These are phyloP conservation scores for Caenorhabditis tropicalis DNA, from an alignment of 1,140 invertebrate species.

Conservation along the genomic window DNA sequence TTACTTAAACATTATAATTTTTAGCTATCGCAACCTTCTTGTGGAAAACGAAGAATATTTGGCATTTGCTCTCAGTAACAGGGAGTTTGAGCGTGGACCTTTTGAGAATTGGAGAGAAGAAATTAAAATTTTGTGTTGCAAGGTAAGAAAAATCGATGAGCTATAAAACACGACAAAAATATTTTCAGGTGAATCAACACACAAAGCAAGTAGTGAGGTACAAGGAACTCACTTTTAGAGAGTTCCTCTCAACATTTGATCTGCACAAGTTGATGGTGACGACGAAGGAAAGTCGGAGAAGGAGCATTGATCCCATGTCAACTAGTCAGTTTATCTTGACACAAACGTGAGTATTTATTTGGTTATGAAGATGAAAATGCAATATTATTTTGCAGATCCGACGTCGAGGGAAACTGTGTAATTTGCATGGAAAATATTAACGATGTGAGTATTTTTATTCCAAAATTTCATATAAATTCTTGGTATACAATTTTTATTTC, in stretches of 20 bases:
- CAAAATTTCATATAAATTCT: background rate
- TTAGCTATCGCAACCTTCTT: slow-evolving; percentile 3
- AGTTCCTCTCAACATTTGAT: background rate
- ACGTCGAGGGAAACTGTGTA: slow-evolving; percentile 18
- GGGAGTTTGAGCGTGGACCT: background rate
- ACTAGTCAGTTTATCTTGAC: slow-evolving; percentile 14
- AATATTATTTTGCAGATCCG: background rate
- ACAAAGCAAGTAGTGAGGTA: background rate
- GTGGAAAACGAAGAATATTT: slow-evolving; percentile 8
- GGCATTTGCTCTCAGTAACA: background rate
- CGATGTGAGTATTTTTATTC: background rate
- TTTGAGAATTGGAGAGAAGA: slow-evolving; percentile 6
- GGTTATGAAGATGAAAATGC: no score
- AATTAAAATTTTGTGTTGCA: background rate
- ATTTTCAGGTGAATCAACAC: background rate
- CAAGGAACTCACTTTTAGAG: background rate
- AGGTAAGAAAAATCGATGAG: background rate
- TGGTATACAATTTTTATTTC: background rate
- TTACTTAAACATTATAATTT: background rate
- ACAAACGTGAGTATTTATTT: slow-evolving; percentile 7
- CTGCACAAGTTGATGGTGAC: slow-evolving; percentile 23
- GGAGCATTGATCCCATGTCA: slow-evolving; percentile 1
- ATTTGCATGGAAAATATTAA: slow-evolving; percentile 37
- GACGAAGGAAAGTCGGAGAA: background rate
- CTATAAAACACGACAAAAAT: no score